These are phyloP conservation scores for Cricetomys ansorgei DNA, from an alignment of 2,113 vertebrate genomes.

Conservation along the genomic window DNA sequence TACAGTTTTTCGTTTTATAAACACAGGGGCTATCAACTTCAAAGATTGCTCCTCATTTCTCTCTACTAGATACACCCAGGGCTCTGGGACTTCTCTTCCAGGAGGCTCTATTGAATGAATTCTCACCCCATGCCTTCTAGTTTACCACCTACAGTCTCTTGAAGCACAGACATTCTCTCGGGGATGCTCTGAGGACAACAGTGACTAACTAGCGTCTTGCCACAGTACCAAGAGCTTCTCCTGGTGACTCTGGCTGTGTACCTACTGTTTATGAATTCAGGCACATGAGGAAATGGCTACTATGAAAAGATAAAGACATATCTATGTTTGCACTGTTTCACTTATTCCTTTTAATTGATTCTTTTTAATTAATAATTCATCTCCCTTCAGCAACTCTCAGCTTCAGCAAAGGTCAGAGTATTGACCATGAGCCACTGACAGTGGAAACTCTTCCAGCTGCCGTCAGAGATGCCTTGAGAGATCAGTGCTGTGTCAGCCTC, in stretches of 20 bases:
- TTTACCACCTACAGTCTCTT: not conserved
- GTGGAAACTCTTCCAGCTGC: not conserved
- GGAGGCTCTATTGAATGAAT: not conserved
- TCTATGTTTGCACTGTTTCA: not conserved
- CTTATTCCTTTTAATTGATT: conserved; percentile 14
- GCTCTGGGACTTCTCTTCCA: not conserved
- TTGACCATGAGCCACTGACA: not conserved
- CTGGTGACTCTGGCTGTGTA: not conserved
- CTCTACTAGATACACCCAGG: not conserved
- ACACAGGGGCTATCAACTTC: too few relatives aligned
- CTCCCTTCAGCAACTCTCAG: conserved; percentile 26
- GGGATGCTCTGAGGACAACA: not conserved
- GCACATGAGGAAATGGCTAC: not conserved
- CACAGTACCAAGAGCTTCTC: not conserved
- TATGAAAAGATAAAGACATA: not conserved
- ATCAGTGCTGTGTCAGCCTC: not conserved
- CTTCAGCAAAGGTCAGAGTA: conserved; percentile 36
- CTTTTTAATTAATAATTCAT: conserved; percentile 42
- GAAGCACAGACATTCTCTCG: not conserved
- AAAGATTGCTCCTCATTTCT: not conserved
- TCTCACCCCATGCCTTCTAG: accelerated
- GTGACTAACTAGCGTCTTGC: not conserved
- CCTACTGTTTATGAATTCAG: not conserved
- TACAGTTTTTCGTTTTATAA: not conserved
- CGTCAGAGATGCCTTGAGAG: not conserved